A percentile compares a stretch with the other conserved stretches of the same genome.
Evolutionary conservation across 2,888 invertebrate species (phyloP).

Genomic region (Hybos culiciformis): DNA sequence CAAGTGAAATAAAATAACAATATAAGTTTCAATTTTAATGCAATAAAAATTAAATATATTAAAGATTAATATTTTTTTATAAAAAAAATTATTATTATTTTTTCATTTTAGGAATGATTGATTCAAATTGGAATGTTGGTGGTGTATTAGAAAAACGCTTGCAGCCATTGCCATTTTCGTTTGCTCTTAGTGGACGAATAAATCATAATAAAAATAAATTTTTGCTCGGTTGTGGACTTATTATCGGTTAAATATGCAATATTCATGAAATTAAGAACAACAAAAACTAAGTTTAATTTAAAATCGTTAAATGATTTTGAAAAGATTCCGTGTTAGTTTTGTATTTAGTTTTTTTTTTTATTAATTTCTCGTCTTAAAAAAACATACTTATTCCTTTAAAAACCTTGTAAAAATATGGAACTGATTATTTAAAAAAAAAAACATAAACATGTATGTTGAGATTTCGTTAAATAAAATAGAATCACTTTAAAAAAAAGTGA

Average conservation of each 20-base stretch:
- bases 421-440: no score
- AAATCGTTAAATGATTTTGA: no score
- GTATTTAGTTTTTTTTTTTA: neutral
- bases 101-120: slow-evolving; percentile 60
- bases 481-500: no score
- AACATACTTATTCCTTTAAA: no score
- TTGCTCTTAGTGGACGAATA: slow-evolving; percentile 81
- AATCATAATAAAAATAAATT: slow-evolving; percentile 89
- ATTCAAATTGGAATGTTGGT: slow-evolving; percentile 86
- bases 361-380: no score
- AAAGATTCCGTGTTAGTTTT: neutral
- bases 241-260: slow-evolving; percentile 63
- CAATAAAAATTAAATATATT: neutral
- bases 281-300: no score
- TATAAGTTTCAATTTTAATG: neutral
- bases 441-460: no score
- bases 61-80: neutral
- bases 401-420: no score
- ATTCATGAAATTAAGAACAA: neutral
- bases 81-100: slow-evolving; percentile 6
- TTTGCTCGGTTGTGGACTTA: slow-evolving; percentile 85
- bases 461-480: no score
- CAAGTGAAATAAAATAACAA: neutral
- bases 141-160: slow-evolving; percentile 90
- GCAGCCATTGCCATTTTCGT: slow-evolving; percentile 83